Evolutionary conservation across 2,888 invertebrate species (phyloP).

Genomic region (Pheosia gnoma): DNA sequence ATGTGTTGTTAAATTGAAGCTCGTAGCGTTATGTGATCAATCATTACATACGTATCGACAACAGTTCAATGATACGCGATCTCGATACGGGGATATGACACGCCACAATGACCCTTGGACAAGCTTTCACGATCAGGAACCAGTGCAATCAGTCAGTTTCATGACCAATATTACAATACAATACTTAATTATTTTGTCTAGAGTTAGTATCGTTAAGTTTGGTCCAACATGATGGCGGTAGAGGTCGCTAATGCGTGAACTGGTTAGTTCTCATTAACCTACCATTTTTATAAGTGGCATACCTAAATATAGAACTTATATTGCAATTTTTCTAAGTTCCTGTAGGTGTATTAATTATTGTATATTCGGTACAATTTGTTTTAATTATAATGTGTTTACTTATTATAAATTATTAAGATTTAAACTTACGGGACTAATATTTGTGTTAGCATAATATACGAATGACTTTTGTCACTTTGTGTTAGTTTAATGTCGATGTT

Average conservation of each 20-base stretch:
- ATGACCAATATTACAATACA: conserved; percentile 67
- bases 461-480: conserved; percentile 27
- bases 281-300: conserved; percentile 80
- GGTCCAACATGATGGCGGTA: conserved; percentile 50
- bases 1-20: conserved; percentile 46
- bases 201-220: conserved; percentile 64
- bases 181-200: conserved; percentile 58
- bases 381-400: conserved; percentile 74
- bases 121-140: conserved; percentile 35
- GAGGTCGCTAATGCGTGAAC: conserved; percentile 49
- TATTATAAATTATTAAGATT: conserved; percentile 80
- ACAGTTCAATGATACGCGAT: too few species aligned
- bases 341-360: conserved; percentile 83
- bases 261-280: conserved; percentile 64
- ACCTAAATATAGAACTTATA: conserved; percentile 83
- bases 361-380: conserved; percentile 82
- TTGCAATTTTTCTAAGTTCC: conserved; percentile 84
- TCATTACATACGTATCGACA: too few species aligned
- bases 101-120: conserved; percentile 8
- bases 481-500: conserved; percentile 20
- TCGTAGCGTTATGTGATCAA: not conserved
- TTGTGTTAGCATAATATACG: conserved; percentile 69
- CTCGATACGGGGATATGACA: too few species aligned
- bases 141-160: conserved; percentile 63
- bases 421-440: conserved; percentile 68